Percentiles rank a stretch among this genome's conserved stretches.
phyloP scores from a whole-genome alignment of 2,888 invertebrate genomes.

The Hirtodrosophila histrioides region DNA sequence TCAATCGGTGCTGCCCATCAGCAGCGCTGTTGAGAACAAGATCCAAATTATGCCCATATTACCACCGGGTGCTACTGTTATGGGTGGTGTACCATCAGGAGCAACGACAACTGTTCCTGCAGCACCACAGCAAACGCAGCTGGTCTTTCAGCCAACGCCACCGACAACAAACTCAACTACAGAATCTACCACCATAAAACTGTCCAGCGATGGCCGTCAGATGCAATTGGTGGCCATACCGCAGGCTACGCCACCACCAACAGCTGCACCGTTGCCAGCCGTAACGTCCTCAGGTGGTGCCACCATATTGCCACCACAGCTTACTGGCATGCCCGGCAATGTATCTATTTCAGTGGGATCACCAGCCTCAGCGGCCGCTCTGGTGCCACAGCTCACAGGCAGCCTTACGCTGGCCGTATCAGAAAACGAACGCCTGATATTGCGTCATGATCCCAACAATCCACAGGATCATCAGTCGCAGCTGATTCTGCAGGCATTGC shows the following conservation, averaged over 20 bases:
- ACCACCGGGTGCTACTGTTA: slow-evolving; percentile 73
- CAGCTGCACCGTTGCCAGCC: slow-evolving; percentile 39
- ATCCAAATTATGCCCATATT: slow-evolving; percentile 85
- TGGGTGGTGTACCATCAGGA: slow-evolving; percentile 62
- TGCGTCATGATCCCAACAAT: slow-evolving; percentile 87
- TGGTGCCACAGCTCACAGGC: slow-evolving; percentile 86
- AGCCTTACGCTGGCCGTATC: slow-evolving; percentile 88
- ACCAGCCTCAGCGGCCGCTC: slow-evolving; percentile 81
- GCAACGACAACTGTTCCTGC: slow-evolving; percentile 28
- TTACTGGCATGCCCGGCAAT: slow-evolving; percentile 74
- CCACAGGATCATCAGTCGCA: slow-evolving; percentile 86
- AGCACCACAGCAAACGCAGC: slow-evolving; percentile 47
- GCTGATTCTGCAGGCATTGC: slow-evolving; percentile 83
- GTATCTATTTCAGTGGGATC: slow-evolving; percentile 81
- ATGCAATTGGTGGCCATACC: slow-evolving; percentile 79
- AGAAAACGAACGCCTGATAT: slow-evolving; percentile 88
- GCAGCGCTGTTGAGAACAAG: slow-evolving; percentile 84
- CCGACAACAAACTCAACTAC: slow-evolving; percentile 37
- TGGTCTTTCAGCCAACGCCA: slow-evolving; percentile 61
- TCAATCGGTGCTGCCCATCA: slow-evolving; percentile 68
- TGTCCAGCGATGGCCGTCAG: slow-evolving; percentile 73
- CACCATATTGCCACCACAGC: slow-evolving; percentile 68
- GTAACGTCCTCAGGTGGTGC: slow-evolving; percentile 61
- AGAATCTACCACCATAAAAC: slow-evolving; percentile 66
- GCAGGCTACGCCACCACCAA: slow-evolving; percentile 53